phyloP scores from a whole-genome alignment of 2,888 invertebrate genomes.

The Lymantria monacha region DNA sequence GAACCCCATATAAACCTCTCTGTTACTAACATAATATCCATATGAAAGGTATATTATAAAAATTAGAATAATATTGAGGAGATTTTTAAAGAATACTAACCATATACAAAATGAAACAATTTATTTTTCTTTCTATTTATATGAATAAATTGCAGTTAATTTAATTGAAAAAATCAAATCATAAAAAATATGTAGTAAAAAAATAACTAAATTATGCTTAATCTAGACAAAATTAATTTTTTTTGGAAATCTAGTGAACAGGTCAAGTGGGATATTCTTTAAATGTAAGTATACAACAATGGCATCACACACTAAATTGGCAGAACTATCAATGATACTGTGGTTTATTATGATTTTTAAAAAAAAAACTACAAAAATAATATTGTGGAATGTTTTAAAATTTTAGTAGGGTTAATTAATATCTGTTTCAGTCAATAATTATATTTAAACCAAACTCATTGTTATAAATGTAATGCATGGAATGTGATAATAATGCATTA shows the following conservation, averaged over 20 bases:
- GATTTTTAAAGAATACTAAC: constrained; percentile 6
- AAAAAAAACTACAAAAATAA: constrained; percentile 57
- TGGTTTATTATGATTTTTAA: constrained; percentile 19
- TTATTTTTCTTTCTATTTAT: constrained; percentile 67
- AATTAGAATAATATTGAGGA: neutral
- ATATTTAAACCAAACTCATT: neutral
- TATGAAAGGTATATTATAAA: neutral
- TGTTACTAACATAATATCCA: too few relatives aligned
- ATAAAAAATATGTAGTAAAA: constrained; percentile 60
- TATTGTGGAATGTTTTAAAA: constrained; percentile 64
- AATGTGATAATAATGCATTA: neutral
- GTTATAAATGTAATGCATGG: neutral
- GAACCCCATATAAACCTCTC: neutral
- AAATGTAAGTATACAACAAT: constrained; percentile 15
- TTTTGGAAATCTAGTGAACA: constrained; percentile 22
- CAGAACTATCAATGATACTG: constrained; percentile 1
- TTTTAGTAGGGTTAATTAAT: constrained; percentile 35
- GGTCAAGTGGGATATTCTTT: constrained; percentile 19
- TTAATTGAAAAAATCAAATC: constrained; percentile 55
- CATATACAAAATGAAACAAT: constrained; percentile 67
- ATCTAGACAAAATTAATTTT: constrained; percentile 43
- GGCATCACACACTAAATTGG: neutral
- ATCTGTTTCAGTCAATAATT: neutral
- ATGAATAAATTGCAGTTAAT: constrained; percentile 61
- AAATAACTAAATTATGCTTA: constrained; percentile 66